phyloP scores from a whole-genome alignment of 2,888 invertebrate species.

The Branchellion lobata region DNA sequence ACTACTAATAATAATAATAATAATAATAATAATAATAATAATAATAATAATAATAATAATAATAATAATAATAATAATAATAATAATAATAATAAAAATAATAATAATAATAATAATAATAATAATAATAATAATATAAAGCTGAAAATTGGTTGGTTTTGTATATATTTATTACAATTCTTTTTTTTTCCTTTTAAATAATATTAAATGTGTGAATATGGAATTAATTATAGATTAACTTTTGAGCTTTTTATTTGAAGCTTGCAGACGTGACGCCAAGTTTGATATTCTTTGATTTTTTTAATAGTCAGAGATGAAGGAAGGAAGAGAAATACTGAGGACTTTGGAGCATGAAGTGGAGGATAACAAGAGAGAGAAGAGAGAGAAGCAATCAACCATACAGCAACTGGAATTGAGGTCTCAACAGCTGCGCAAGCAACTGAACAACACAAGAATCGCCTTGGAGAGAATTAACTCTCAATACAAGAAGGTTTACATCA shows the following conservation, averaged over 20 bases:
- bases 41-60: no score
- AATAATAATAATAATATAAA: background rate
- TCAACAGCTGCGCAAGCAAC: background rate
- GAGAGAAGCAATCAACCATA: background rate
- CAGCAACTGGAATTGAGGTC: background rate
- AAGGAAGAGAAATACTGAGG: background rate
- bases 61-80: no score
- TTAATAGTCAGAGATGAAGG: constrained; percentile 2
- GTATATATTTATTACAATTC: background rate
- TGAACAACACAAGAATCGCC: background rate
- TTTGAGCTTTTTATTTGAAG: no score
- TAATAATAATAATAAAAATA: no score
- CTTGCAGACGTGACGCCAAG: no score
- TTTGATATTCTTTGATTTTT: no score
- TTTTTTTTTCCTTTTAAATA: background rate
- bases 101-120: no score
- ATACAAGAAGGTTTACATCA: background rate
- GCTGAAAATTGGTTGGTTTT: no score
- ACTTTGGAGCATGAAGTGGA: background rate
- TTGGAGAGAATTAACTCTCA: background rate
- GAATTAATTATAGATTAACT: no score
- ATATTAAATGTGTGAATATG: no score
- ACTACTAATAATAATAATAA: no score
- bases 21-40: no score
- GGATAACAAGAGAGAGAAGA: background rate